Evolutionary conservation across 2,888 invertebrate genomes (phyloP), one percentile per base, ranked within the genome.

Genomic region (Dolichopus griseipennis): DNA sequence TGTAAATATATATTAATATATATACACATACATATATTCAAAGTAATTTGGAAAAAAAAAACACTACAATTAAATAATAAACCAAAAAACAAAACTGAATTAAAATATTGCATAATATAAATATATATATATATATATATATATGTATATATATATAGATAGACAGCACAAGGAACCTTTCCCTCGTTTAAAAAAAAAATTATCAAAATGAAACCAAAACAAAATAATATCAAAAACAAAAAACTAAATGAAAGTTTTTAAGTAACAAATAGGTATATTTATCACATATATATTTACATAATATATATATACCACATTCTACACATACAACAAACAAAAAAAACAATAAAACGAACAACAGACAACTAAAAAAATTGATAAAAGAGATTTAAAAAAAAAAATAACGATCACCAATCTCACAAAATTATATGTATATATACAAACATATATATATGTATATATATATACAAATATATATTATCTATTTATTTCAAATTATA

Each of bases 111-210:
- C 52, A 52, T 52, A 52, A 18, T 18, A 1, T 5, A 4, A 27
- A 27, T 27, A 27, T 5, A 27, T 27, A 27, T 27, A 27, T 27
- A 27, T 27, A 27, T 5, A 27, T 27, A 27, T 27, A 27, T 27
- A 27, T 27, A 27, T n/a, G n/a, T n/a, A n/a, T n/a, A n/a, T n/a
- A 27, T 27, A 27, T 27, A 27, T 27, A 27, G 27, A 27, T 41
- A 41, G 41, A 52, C 70, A 71, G 71, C 71, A 71, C 71, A 71
- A 71, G 71, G 71, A 71, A 71, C 70, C 71, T 69, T 67, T 71
- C 70, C 71, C 70, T 71, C 71, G 71, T 71, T 71, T 64, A 68
- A 70, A 64, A 41, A 66, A 67, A 34, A 61, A 67, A 67, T 41
- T 52, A 68, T 66, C 8, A 43, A 43, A 6, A 43, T 21, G 37